Percentiles rank a stretch among this genome's conserved stretches.
phyloP scores from a whole-genome alignment of 2,888 invertebrate genomes.

The Sturmia bella region DNA sequence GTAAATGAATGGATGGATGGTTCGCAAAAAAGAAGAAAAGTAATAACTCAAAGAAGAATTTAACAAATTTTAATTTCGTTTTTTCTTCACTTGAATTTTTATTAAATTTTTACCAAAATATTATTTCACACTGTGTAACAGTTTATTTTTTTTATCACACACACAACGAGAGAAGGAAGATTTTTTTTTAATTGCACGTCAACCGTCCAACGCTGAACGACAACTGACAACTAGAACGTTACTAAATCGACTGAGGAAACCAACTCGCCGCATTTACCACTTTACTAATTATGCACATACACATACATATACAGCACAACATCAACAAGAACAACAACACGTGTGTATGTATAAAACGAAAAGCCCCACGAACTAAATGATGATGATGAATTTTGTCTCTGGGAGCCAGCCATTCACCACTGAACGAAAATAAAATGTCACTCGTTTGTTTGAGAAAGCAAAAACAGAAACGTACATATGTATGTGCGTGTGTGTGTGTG shows the following conservation, averaged over 20 bases:
- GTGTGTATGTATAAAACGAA: constrained; percentile 3
- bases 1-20: constrained; percentile 32
- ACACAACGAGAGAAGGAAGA: constrained; percentile 52
- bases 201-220: constrained; percentile 70
- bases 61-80: constrained; percentile 38
- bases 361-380: constrained; percentile 44
- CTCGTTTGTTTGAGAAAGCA: constrained; percentile 3
- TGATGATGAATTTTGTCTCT: constrained; percentile 46
- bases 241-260: constrained; percentile 62
- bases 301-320: background rate
- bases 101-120: constrained; percentile 26
- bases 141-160: constrained; percentile 33
- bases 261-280: constrained; percentile 57
- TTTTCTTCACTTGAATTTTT: constrained; percentile 51
- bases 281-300: constrained; percentile 14
- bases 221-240: constrained; percentile 70
- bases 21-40: constrained; percentile 16
- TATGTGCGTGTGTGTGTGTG: too few relatives aligned
- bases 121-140: constrained; percentile 40
- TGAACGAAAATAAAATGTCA: constrained; percentile 38
- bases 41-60: constrained; percentile 35
- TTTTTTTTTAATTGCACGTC: constrained; percentile 67
- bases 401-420: constrained; percentile 15
- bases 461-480: background rate
- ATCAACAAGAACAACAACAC: constrained; percentile 12